phyloP scores from a whole-genome alignment of 2,113 vertebrate species.

The Shinisaurus crocodilurus region DNA sequence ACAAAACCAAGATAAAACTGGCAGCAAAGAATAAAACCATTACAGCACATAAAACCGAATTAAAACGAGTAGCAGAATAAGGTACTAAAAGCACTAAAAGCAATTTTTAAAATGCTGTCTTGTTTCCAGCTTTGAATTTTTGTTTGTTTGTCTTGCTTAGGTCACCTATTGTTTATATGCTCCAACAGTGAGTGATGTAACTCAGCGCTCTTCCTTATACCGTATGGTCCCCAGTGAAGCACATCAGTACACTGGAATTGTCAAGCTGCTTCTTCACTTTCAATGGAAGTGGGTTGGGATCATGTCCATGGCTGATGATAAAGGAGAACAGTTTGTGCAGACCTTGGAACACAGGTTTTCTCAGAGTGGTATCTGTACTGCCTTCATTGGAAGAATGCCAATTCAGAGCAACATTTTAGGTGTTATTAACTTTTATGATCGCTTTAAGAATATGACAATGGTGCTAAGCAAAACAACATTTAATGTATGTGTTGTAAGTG shows the following conservation, averaged over 20 bases:
- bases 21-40: too few relatives aligned
- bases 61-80: too few relatives aligned
- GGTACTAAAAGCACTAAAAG: too few relatives aligned
- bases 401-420: not conserved
- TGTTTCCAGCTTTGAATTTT: not conserved
- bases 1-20: too few relatives aligned
- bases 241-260: constrained; percentile 5
- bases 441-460: not conserved
- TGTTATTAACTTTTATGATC: not conserved
- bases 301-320: constrained; percentile 12
- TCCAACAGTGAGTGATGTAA: not conserved
- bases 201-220: not conserved
- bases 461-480: not conserved
- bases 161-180: constrained; percentile 1
- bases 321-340: constrained; percentile 20
- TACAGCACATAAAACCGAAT: too few relatives aligned
- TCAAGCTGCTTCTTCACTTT: constrained; percentile 4
- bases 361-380: not conserved
- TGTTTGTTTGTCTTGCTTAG: not conserved
- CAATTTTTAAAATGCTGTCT: not conserved
- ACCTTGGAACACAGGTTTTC: not conserved
- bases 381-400: constrained; percentile 13
- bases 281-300: constrained; percentile 20
- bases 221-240: not conserved
- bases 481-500: constrained; percentile 5